Base-by-base conservation (phyloP, 2,888 invertebrate species). In the Myopa tessellatipennis region DNA sequence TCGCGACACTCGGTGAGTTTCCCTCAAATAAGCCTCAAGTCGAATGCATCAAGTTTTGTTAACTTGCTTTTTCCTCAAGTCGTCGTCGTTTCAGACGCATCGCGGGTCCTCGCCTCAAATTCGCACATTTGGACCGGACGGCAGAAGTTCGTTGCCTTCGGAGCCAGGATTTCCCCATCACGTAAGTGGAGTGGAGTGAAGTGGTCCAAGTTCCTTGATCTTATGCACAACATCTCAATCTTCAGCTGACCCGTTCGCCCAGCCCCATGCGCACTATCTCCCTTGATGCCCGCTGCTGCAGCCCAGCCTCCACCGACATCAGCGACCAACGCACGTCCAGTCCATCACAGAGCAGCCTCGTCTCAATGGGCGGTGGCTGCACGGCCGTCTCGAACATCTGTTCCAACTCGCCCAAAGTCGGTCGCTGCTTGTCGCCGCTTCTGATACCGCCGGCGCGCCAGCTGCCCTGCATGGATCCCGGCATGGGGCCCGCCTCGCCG, bases 91-190 rank as follows among this genome's bases (percentile, higher is more conserved):
- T 78, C 40, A 82, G 92, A 92, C 93, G 82, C 95, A 95, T 85
- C 93, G 95, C 61, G 95, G 95, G 8, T 95, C 95, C 0, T 95
- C 95, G 0, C 95, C 95, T 0, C 95, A 95, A 82, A 95, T 95
- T 82, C 92, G 95, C 81, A 94, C 95, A 0, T 95, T 94, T 84
- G 95, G 94, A 34, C 95, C 95, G 0, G 95, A 95, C 85, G 95
- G 95, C 0, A 92, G 94, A 70, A 90, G 90, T 26, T 92, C 93
- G 3, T 80, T 89, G 61, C 86, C 89, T 58, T 84, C 86, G 70
- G 89, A 89, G 77, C 85, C 86, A 5, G 84, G 82, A 4, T 87
- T 87, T 78, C 85, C 87, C 4, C 86, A 87, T 78, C 86, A 87
- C 65, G 83, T 83, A 79, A 80, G 81, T 77, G 4, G 1, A 50